These are phyloP conservation scores for Macaca nemestrina DNA, from an alignment of 2,113 vertebrate genomes.

Conservation along the genomic window DNA sequence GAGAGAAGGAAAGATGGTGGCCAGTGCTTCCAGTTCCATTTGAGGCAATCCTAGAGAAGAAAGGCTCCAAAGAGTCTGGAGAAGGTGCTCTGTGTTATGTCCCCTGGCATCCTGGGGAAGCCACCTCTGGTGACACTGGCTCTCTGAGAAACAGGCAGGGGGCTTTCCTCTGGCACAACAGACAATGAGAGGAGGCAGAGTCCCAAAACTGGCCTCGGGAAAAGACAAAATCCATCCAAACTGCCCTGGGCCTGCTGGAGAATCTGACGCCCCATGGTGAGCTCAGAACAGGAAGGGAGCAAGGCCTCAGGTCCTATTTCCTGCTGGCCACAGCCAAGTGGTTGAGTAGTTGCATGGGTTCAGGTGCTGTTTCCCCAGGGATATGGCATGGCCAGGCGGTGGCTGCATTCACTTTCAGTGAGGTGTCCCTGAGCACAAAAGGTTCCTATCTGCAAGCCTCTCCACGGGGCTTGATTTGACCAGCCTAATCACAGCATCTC, in stretches of 20 bases:
- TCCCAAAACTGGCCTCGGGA: neutral
- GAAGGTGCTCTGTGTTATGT: neutral
- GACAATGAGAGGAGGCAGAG: neutral
- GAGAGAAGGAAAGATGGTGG: neutral
- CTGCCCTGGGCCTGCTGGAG: neutral
- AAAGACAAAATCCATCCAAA: neutral
- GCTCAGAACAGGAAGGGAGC: too few species aligned
- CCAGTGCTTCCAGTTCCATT: neutral
- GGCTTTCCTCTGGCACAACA: neutral
- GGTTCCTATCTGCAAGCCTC: neutral
- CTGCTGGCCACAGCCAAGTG: neutral
- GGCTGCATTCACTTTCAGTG: slow-evolving; percentile 19
- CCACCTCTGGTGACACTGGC: neutral
- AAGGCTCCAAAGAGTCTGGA: neutral
- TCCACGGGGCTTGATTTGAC: slow-evolving; percentile 51
- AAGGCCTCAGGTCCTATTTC: rapidly evolving
- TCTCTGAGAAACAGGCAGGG: neutral
- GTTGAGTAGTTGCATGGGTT: neutral
- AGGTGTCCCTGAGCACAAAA: neutral
- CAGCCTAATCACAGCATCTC: slow-evolving; percentile 31
- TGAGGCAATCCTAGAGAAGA: neutral
- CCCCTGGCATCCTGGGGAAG: neutral
- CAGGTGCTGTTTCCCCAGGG: neutral
- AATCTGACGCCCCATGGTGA: too few species aligned
- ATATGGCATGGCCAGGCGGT: neutral